phyloP scores from a whole-genome alignment of 37 sponge, comb jelly and placozoan species.

The Beroe ovata region DNA sequence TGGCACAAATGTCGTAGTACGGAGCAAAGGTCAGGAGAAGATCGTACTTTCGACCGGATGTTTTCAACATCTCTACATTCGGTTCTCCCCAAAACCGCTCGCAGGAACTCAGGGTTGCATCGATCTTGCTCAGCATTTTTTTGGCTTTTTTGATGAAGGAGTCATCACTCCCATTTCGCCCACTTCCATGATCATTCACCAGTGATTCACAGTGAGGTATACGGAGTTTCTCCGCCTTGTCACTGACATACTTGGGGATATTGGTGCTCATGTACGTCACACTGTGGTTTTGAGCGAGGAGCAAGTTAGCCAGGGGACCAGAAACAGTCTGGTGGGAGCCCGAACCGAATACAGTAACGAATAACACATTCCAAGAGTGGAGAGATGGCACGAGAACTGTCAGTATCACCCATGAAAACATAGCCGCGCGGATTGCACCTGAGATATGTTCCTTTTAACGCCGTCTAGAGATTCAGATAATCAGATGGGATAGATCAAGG shows the following conservation, averaged over 20 bases:
- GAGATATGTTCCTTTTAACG: no score
- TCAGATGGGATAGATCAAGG: no score
- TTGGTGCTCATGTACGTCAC: conserved; percentile 66
- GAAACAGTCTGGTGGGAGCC: conserved; percentile 64
- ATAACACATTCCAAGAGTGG: conserved; percentile 13
- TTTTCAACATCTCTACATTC: background rate
- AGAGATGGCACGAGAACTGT: no score
- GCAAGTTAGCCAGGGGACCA: conserved; percentile 38
- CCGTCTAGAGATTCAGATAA: no score
- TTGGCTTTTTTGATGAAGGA: background rate
- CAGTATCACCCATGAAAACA: no score
- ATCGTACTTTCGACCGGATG: background rate
- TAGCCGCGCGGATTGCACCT: no score
- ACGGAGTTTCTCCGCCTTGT: background rate
- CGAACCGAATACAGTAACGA: conserved; percentile 7
- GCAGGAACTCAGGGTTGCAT: background rate
- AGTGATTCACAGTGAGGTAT: conserved; percentile 10
- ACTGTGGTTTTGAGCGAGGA: background rate
- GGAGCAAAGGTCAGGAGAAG: conserved; percentile 15
- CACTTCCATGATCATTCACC: conserved; percentile 7
- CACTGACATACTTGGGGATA: background rate
- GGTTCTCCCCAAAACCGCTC: conserved; percentile 2
- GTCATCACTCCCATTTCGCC: background rate
- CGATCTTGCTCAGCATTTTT: background rate
- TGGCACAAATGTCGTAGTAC: background rate